Evolutionary conservation across 2,888 invertebrate species (phyloP).

Genomic region (Phytoseiulus persimilis): DNA sequence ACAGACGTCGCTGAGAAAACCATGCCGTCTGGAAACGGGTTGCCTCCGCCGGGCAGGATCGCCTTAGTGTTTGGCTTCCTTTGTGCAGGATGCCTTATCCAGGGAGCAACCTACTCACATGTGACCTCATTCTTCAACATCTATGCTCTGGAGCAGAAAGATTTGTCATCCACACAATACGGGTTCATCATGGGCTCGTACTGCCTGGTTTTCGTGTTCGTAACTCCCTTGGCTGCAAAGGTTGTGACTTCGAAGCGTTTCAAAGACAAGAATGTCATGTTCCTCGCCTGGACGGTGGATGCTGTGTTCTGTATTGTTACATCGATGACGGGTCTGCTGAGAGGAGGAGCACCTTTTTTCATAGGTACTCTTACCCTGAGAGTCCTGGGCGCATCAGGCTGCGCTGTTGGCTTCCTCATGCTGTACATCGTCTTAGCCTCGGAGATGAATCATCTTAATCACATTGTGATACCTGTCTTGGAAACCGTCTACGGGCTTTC

Average conservation of each 20-base stretch:
- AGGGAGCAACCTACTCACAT: slow-evolving; percentile 23
- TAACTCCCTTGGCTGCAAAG: not conserved
- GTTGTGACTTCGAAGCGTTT: slow-evolving; percentile 24
- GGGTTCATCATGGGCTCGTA: slow-evolving; percentile 33
- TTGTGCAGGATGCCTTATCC: not conserved
- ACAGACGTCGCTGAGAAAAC: not conserved
- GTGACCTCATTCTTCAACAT: slow-evolving; percentile 28
- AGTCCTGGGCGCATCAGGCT: not conserved
- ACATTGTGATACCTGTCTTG: slow-evolving; percentile 13
- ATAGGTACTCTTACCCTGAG: not conserved
- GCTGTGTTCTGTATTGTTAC: slow-evolving; percentile 12
- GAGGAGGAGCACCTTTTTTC: not conserved
- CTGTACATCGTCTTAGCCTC: slow-evolving; percentile 8
- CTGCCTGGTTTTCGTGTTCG: slow-evolving; percentile 15
- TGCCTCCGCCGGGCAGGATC: not conserved
- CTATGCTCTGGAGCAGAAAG: not conserved
- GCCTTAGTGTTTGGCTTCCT: not conserved
- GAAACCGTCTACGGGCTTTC: slow-evolving; percentile 23
- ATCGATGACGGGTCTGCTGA: not conserved
- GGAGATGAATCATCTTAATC: slow-evolving; percentile 12
- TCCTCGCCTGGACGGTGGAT: not conserved
- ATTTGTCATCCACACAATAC: slow-evolving; percentile 13
- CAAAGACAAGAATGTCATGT: slow-evolving; percentile 14
- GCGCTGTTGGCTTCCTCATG: slow-evolving; percentile 22
- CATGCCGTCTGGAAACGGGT: not conserved